Conservation (phyloP, 2,113 vertebrate genomes). For the Odontophorus gujanensis region DNA sequence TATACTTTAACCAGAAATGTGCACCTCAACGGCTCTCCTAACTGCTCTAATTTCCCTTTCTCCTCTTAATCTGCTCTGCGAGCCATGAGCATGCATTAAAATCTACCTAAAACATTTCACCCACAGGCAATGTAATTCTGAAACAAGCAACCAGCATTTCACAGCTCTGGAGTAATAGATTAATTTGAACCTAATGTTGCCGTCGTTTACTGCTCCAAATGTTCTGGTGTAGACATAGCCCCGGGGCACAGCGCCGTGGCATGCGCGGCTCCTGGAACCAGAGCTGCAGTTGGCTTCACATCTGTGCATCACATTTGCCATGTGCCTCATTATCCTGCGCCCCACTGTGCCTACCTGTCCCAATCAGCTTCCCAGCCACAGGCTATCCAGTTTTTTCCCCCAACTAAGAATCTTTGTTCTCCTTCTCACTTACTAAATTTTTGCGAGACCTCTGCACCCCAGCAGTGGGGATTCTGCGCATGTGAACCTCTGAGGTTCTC, state of each 20-base stretch:
- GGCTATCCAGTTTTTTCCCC: slow-evolving; percentile 78
- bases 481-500: slow-evolving; percentile 77
- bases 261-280: slow-evolving; percentile 82
- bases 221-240: slow-evolving; percentile 89
- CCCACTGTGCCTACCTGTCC: slow-evolving; percentile 88
- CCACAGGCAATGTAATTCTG: slow-evolving; percentile 87
- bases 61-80: slow-evolving; percentile 85
- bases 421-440: slow-evolving; percentile 90
- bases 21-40: slow-evolving; percentile 81
- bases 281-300: slow-evolving; percentile 88
- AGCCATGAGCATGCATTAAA: slow-evolving; percentile 92
- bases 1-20: slow-evolving; percentile 87
- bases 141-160: slow-evolving; percentile 89
- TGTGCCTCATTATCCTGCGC: slow-evolving; percentile 84
- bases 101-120: slow-evolving; percentile 86
- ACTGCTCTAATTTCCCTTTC: slow-evolving; percentile 89
- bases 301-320: slow-evolving; percentile 92
- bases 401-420: slow-evolving; percentile 90
- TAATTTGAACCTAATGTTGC: slow-evolving; percentile 91
- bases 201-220: slow-evolving; percentile 88
- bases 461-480: slow-evolving; percentile 79
- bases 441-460: slow-evolving; percentile 84
- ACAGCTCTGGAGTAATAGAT: slow-evolving; percentile 88
- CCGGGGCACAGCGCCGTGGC: slow-evolving; percentile 81
- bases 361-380: slow-evolving; percentile 86